Evolutionary conservation across 1,140 invertebrate species (phyloP), one percentile per base, ranked within the genome.

Genomic region (Hermatobates lingyangjiaoensis): DNA sequence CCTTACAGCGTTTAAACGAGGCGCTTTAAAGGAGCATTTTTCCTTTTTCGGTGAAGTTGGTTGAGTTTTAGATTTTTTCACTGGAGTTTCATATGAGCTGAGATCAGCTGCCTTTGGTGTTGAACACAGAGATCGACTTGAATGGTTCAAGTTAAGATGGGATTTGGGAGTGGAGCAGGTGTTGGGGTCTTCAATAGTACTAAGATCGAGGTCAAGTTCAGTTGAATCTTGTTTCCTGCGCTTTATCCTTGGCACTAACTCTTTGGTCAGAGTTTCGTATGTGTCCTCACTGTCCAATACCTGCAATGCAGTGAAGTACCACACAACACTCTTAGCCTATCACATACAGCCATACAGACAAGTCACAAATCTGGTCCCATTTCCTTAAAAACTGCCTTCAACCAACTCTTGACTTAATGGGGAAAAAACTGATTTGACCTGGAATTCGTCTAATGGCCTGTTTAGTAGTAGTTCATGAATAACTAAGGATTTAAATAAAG

Each of bases 261-360:
- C 34, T 38, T 48, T 47, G 45, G 50, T 54, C 27, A 58, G 49
- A 30, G 58, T 44, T 30, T 55, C 53, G 52, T 55, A 59, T 26
- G 54, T 57, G 34, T 57, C 55, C 18, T 44, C 50, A 54, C 51
- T 45, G 45, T 56, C 58, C 51, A 59, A 51, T 28, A 59, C 58
- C 58, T 59, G 55, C 24, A 57, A 53, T 53, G 25, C 34, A n/a
- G n/a, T n/a, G n/a, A n/a, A n/a, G n/a, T n/a, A n/a, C n/a, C n/a
- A n/a, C n/a, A n/a, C n/a, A n/a, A n/a, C n/a, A n/a, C n/a, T n/a
- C n/a, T n/a, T n/a, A n/a, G n/a, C n/a, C n/a, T n/a, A n/a, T n/a
- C n/a, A n/a, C n/a, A n/a, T n/a, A n/a, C n/a, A n/a, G n/a, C n/a
- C n/a, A n/a, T n/a, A n/a, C n/a, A n/a, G n/a, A n/a, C n/a, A n/a